Conservation (phyloP, 1,140 invertebrate species). For the Gonatopus flavifemur region DNA sequence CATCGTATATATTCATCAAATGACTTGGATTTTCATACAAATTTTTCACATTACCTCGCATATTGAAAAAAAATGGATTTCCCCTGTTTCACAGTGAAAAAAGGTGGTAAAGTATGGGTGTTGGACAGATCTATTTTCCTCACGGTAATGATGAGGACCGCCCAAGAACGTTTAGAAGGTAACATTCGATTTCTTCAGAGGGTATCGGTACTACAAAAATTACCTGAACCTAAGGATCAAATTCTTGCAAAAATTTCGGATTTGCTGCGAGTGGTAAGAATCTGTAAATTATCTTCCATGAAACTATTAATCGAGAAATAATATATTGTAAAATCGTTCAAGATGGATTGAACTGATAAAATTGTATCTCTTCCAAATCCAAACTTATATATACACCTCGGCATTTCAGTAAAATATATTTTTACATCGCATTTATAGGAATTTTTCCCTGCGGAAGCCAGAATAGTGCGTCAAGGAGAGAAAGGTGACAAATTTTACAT, state of each 20-base stretch:
- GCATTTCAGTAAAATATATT: slow-evolving; percentile 3
- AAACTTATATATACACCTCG: neutral
- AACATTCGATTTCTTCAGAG: slow-evolving; percentile 83
- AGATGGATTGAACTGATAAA: too few relatives aligned
- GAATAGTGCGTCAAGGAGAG: slow-evolving; percentile 91
- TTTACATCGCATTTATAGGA: slow-evolving; percentile 65
- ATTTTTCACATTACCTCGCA: too few relatives aligned
- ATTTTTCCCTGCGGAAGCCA: slow-evolving; percentile 81
- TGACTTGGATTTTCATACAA: slow-evolving; percentile 5
- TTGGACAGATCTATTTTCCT: slow-evolving; percentile 84
- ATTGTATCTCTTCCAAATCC: too few relatives aligned
- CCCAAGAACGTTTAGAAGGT: slow-evolving; percentile 77
- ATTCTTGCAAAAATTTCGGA: slow-evolving; percentile 83
- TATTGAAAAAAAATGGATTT: neutral
- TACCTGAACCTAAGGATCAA: slow-evolving; percentile 70
- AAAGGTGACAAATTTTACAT: slow-evolving; percentile 96
- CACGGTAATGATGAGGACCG: slow-evolving; percentile 83
- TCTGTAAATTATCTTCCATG: neutral
- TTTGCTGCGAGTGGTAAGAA: slow-evolving; percentile 79
- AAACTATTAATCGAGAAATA: too few relatives aligned
- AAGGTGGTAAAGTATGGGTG: slow-evolving; percentile 84
- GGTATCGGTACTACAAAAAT: slow-evolving; percentile 79
- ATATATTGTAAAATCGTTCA: too few relatives aligned
- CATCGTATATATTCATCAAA: slow-evolving; percentile 16
- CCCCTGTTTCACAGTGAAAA: slow-evolving; percentile 64